Evolutionary conservation across 2,113 vertebrate species (phyloP).

Genomic region (Megaptera novaeangliae): DNA sequence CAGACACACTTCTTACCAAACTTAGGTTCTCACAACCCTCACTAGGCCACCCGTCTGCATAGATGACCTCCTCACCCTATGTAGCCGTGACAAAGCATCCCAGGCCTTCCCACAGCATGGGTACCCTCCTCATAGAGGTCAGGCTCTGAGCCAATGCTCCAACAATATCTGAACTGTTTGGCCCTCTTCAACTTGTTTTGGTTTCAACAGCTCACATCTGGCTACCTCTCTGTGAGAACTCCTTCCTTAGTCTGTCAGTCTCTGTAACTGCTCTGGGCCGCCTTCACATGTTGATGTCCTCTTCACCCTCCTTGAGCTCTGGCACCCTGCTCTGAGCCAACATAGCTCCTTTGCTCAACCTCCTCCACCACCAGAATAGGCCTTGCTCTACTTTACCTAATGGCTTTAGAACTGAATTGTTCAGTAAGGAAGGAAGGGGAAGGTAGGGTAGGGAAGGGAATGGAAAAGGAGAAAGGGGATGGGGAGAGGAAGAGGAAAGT

Average conservation of each 20-base stretch:
- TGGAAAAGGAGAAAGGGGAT: not conserved
- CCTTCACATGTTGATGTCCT: not conserved
- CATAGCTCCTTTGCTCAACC: not conserved
- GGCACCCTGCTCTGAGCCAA: not conserved
- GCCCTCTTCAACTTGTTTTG: not conserved
- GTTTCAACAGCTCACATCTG: not conserved
- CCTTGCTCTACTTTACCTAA: not conserved
- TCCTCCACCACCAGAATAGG: not conserved
- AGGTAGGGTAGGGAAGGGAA: not conserved
- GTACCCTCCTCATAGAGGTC: not conserved
- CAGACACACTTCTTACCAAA: not conserved
- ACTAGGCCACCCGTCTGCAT: not conserved
- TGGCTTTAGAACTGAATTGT: not conserved
- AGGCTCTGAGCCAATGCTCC: not conserved
- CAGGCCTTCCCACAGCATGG: not conserved
- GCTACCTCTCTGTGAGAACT: not conserved
- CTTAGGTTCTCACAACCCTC: not conserved
- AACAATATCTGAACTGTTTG: not conserved
- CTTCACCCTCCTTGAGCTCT: not conserved
- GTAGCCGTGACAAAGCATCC: not conserved
- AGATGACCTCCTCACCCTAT: not conserved
- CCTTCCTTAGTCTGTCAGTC: not conserved
- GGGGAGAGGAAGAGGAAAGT: not conserved
- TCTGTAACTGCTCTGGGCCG: not conserved
- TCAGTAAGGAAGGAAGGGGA: not conserved